Percentiles rank a stretch among this genome's conserved stretches.
phyloP scores from a whole-genome alignment of 2,888 invertebrate species.

The Resseliella maxima region DNA sequence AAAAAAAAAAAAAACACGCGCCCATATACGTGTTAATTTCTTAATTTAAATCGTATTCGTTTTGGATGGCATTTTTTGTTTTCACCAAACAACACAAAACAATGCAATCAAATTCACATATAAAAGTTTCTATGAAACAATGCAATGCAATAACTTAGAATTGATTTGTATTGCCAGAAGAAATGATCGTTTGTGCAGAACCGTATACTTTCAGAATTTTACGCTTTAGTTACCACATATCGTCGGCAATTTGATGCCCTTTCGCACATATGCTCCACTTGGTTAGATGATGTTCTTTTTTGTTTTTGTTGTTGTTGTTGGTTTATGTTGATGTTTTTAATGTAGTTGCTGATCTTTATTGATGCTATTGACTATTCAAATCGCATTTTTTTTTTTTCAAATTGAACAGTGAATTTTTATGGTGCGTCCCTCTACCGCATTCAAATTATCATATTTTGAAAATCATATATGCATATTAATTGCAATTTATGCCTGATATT shows the following conservation, averaged over 20 bases:
- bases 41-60: no score
- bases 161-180: not conserved
- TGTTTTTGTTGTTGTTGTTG: not conserved
- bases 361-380: not conserved
- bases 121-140: no score
- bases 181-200: slow-evolving; percentile 46
- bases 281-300: not conserved
- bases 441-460: not conserved
- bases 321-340: not conserved
- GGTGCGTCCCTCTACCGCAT: slow-evolving; percentile 38
- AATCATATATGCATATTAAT: slow-evolving; percentile 8
- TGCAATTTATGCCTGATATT: not conserved
- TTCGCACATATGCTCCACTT: slow-evolving; percentile 5
- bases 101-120: no score
- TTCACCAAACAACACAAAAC: no score
- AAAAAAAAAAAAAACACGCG: no score
- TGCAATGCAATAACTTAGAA: not conserved
- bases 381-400: slow-evolving; percentile 9
- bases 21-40: no score
- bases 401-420: not conserved
- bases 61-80: no score
- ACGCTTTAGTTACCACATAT: slow-evolving; percentile 16
- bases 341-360: no score
- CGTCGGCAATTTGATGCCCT: not conserved
- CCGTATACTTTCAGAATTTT: slow-evolving; percentile 32